Conservation (phyloP, 2,113 vertebrate species). For the Narcine bancroftii region DNA sequence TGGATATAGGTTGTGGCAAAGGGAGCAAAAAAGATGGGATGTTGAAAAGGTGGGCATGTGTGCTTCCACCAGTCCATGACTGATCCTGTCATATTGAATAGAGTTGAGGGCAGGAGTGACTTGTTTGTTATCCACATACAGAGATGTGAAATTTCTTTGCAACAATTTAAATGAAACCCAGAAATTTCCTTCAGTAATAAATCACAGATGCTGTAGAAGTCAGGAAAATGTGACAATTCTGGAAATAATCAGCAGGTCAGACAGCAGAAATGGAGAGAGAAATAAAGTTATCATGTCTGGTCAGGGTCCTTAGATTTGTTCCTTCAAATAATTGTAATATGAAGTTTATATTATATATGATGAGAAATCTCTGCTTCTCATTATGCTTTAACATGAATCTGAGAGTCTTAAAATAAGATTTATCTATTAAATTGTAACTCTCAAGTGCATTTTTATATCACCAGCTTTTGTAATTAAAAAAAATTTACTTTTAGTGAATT, state of each 20-base stretch:
- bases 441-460: not conserved
- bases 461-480: not conserved
- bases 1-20: too few relatives aligned
- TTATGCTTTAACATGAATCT: not conserved
- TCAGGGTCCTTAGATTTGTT: too few relatives aligned
- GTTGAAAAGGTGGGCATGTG: too few relatives aligned
- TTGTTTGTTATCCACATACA: not conserved
- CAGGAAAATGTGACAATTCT: too few relatives aligned
- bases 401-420: not conserved
- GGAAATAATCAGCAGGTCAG: too few relatives aligned
- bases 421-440: not conserved
- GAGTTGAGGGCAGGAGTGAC: not conserved
- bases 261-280: too few relatives aligned
- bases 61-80: too few relatives aligned
- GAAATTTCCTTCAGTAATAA: not conserved
- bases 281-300: too few relatives aligned
- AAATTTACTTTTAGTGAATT: not conserved
- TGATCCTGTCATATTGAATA: not conserved
- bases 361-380: not conserved
- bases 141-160: not conserved
- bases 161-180: not conserved
- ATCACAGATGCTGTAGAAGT: too few relatives aligned
- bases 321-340: not conserved
- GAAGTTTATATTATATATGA: not conserved
- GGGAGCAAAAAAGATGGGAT: too few relatives aligned